These are phyloP conservation scores for Heteronetta atricapilla DNA, from an alignment of 2,113 vertebrate species.

Conservation along the genomic window DNA sequence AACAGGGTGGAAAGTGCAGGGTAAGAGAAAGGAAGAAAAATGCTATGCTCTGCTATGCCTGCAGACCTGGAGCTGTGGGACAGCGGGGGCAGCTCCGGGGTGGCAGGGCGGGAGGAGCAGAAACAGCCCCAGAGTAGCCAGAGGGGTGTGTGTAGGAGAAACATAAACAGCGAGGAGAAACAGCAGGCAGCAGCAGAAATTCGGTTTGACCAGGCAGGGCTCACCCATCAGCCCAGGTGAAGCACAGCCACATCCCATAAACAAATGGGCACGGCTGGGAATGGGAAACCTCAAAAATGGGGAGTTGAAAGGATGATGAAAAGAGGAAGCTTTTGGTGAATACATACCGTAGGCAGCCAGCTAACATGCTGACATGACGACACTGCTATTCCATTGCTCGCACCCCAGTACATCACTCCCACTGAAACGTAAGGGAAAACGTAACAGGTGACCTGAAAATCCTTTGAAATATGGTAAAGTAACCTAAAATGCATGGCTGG, in stretches of 20 bases:
- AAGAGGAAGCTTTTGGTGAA: background rate
- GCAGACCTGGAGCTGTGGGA: too few relatives aligned
- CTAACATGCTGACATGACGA: fast-evolving
- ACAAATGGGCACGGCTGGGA: background rate
- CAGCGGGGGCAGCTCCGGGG: too few relatives aligned
- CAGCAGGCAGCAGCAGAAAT: too few relatives aligned
- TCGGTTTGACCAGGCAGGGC: too few relatives aligned
- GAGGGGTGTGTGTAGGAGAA: too few relatives aligned
- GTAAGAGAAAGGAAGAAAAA: background rate
- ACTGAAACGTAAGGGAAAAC: background rate
- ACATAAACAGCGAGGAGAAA: too few relatives aligned
- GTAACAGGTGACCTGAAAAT: background rate
- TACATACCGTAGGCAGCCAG: background rate
- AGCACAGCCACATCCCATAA: too few relatives aligned
- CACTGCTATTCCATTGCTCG: fast-evolving
- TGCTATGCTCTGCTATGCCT: too few relatives aligned
- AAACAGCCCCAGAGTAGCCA: too few relatives aligned
- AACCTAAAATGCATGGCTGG: background rate
- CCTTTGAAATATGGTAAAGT: background rate
- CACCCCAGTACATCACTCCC: background rate
- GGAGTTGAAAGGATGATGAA: background rate
- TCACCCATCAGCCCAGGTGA: too few relatives aligned
- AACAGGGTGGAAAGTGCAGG: background rate
- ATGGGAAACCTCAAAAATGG: background rate
- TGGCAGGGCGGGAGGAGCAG: too few relatives aligned